Evolutionary conservation across 1,140 invertebrate genomes (phyloP).

Genomic region (Bombus balteatus): DNA sequence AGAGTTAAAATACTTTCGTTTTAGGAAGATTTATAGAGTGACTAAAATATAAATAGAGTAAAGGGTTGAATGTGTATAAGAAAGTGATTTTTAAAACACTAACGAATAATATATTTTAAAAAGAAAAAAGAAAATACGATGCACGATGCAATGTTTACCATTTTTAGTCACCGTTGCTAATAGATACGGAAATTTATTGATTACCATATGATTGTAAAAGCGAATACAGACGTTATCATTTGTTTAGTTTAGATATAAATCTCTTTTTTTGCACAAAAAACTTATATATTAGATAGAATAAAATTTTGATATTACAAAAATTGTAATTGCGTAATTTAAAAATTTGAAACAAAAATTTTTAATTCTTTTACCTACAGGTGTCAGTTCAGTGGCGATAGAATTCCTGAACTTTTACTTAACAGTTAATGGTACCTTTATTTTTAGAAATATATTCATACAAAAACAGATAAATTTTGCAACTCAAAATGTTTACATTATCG

Average conservation of each 20-base stretch:
- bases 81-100: background rate
- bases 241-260: background rate
- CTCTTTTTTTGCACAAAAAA: background rate
- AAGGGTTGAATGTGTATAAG: too few relatives aligned
- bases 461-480: background rate
- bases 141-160: conserved; percentile 43
- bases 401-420: background rate
- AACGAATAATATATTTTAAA: background rate
- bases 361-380: background rate
- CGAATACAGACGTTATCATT: background rate
- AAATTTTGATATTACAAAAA: background rate
- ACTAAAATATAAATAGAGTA: background rate
- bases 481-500: background rate
- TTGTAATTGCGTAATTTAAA: background rate
- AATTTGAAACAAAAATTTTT: conserved; percentile 15
- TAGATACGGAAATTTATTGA: conserved; percentile 31
- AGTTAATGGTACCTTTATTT: background rate
- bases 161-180: conserved; percentile 47
- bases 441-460: background rate
- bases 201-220: background rate
- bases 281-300: background rate
- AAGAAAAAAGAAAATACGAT: background rate
- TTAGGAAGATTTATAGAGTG: background rate
- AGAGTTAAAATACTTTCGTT: background rate
- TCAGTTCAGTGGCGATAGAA: background rate